Evolutionary conservation across 2,113 vertebrate genomes (phyloP).

Genomic region (Daboia siamensis): DNA sequence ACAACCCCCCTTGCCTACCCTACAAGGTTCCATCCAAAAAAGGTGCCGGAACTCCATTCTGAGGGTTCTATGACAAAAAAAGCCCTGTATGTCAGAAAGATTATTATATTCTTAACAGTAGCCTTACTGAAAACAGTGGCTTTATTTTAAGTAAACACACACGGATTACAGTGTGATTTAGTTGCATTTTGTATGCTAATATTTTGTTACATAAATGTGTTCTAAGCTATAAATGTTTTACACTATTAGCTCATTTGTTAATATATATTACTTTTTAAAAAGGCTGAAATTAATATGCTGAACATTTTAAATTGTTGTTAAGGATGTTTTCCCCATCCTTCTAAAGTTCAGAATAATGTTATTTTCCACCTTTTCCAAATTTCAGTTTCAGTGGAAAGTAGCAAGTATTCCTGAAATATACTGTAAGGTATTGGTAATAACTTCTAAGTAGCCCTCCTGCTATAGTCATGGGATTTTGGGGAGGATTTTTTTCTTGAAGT

Average conservation of each 20-base stretch:
- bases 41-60: no score
- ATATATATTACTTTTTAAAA: constrained; percentile 45
- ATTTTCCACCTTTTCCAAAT: constrained; percentile 65
- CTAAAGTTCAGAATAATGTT: constrained; percentile 60
- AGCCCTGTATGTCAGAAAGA: neutral
- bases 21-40: no score
- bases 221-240: accelerated
- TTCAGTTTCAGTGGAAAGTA: constrained; percentile 51
- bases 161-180: neutral
- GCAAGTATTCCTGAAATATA: constrained; percentile 44
- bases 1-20: no score
- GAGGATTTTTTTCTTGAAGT: constrained; percentile 37
- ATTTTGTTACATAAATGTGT: neutral
- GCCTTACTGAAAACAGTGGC: neutral
- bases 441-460: constrained; percentile 48
- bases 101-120: neutral
- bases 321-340: constrained; percentile 67
- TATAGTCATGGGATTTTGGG: constrained; percentile 56
- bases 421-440: constrained; percentile 51
- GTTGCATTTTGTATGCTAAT: neutral
- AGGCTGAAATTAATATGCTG: constrained; percentile 42
- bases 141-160: neutral
- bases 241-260: neutral
- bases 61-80: no score
- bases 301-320: constrained; percentile 67